Evolutionary conservation across 2,888 invertebrate genomes (phyloP).

Genomic region (Apamea epomidion): DNA sequence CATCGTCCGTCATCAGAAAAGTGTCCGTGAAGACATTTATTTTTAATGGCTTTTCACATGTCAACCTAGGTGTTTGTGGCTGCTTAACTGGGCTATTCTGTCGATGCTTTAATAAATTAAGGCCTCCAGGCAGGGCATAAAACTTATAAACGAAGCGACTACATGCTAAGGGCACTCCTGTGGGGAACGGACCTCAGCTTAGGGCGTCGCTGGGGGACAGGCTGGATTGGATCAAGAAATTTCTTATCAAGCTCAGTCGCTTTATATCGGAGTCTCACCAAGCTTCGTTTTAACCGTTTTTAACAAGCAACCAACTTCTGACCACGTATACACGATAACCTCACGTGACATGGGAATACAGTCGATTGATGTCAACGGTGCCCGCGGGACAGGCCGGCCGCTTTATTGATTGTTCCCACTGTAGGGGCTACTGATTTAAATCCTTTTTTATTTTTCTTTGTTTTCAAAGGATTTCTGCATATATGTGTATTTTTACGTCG

Average conservation of each 20-base stretch:
- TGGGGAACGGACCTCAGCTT: neutral
- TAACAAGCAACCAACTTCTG: neutral
- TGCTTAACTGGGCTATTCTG: no score
- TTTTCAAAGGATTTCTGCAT: neutral
- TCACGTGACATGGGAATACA: constrained; percentile 37
- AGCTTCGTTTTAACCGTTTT: neutral
- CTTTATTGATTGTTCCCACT: constrained; percentile 65
- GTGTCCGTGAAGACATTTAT: no score
- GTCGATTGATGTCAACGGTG: constrained; percentile 65
- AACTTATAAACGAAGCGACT: neutral
- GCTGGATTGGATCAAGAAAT: no score
- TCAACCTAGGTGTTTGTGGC: no score
- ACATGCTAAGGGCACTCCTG: neutral
- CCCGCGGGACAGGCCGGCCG: constrained; percentile 52
- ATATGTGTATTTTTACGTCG: neutral
- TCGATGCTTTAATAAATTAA: no score
- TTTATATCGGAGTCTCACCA: neutral
- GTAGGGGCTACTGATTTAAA: constrained; percentile 39
- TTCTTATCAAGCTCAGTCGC: neutral
- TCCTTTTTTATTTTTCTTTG: constrained; percentile 23
- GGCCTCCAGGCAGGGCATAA: no score
- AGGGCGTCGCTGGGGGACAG: neutral
- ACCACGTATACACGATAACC: constrained; percentile 16
- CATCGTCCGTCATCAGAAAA: no score
- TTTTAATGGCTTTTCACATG: no score